These are phyloP conservation scores for Sebastes nivosus DNA, from an alignment of 2,797 vertebrate genomes.

Conservation along the genomic window DNA sequence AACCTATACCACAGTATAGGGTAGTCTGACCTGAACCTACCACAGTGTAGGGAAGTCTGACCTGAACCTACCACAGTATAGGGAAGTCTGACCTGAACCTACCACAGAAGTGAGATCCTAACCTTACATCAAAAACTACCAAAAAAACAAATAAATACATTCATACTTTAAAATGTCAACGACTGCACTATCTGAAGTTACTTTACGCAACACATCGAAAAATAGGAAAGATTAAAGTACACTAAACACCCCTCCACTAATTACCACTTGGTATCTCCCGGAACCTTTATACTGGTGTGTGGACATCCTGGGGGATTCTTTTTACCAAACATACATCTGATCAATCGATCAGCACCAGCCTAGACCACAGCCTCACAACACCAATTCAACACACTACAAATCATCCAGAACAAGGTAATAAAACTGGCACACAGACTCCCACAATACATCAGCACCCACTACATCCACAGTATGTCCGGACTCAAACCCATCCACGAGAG, in stretches of 20 bases:
- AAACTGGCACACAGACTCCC: no score
- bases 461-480: no score
- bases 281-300: background rate
- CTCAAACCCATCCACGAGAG: no score
- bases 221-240: background rate
- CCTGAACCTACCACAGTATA: background rate
- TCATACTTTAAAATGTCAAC: background rate
- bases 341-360: no score
- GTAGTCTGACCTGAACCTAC: background rate
- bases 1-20: no score
- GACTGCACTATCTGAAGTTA: background rate
- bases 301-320: background rate
- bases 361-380: no score
- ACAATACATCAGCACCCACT: no score
- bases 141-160: background rate
- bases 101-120: background rate
- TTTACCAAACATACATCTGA: no score
- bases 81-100: no score
- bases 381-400: no score
- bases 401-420: no score
- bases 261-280: background rate
- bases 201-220: background rate
- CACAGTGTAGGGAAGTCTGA: background rate
- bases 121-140: background rate
- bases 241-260: background rate